Evolutionary conservation across 1,140 invertebrate species (phyloP).

Genomic region (Diachasma alloeum): DNA sequence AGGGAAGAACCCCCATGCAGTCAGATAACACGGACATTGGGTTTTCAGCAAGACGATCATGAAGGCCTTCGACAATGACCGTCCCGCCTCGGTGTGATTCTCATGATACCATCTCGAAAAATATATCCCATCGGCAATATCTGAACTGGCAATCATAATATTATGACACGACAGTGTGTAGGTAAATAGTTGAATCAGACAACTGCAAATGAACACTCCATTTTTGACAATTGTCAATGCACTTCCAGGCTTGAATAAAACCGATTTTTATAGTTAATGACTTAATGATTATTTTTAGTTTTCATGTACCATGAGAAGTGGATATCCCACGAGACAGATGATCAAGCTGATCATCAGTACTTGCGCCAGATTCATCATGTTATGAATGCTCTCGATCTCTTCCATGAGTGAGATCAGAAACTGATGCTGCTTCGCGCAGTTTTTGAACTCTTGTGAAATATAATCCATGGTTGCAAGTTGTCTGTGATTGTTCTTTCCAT

Average conservation of each 20-base stretch:
- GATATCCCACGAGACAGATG: slow-evolving; percentile 8
- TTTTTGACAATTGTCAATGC: not conserved
- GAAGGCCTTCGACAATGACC: not conserved
- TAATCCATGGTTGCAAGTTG: not conserved
- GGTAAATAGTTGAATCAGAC: slow-evolving; percentile 17
- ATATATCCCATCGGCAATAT: not conserved
- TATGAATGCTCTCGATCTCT: slow-evolving; percentile 4
- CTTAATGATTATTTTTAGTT: not conserved
- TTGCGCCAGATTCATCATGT: slow-evolving; percentile 8
- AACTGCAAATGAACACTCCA: not conserved
- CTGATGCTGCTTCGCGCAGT: not conserved
- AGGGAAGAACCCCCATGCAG: slow-evolving; percentile 9
- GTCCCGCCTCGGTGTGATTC: not conserved
- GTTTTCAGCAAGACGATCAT: slow-evolving; percentile 10
- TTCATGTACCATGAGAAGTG: slow-evolving; percentile 11
- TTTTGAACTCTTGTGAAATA: not conserved
- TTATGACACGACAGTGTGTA: slow-evolving; percentile 10
- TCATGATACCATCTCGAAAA: slow-evolving; percentile 19
- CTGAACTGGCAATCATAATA: not conserved
- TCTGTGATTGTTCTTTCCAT: not conserved
- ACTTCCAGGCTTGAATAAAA: not conserved
- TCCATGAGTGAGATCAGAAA: not conserved
- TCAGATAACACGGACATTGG: slow-evolving; percentile 12
- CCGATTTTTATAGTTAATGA: not conserved
- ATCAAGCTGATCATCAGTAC: slow-evolving; percentile 14